A percentile compares a stretch with the other conserved stretches of the same genome.
These are phyloP conservation scores for Timema podura DNA, from an alignment of 2,888 invertebrate genomes.

Conservation along the genomic window DNA sequence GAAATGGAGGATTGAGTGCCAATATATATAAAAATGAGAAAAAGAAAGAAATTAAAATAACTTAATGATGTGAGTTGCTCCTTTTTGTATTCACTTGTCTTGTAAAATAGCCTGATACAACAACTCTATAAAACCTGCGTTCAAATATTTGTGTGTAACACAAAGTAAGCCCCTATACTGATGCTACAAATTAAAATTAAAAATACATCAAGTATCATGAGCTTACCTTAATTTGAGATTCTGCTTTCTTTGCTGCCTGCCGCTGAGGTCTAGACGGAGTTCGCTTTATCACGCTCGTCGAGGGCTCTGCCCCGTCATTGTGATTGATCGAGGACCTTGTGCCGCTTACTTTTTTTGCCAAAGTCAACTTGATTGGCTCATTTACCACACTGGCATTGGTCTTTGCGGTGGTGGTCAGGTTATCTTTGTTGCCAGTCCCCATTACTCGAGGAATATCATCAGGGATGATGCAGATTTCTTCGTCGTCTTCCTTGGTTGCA, in stretches of 20 bases:
- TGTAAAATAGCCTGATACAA: too few species aligned
- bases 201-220: neutral
- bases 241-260: slow-evolving; percentile 35
- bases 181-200: too few species aligned
- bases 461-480: slow-evolving; percentile 41
- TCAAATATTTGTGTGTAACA: too few species aligned
- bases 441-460: slow-evolving; percentile 38
- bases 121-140: too few species aligned
- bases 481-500: slow-evolving; percentile 13
- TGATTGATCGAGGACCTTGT: neutral
- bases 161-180: too few species aligned
- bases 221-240: slow-evolving; percentile 36
- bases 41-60: neutral
- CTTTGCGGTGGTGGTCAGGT: neutral
- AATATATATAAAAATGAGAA: too few species aligned
- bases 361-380: neutral
- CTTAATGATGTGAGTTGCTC: neutral
- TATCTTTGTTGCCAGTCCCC: slow-evolving; percentile 13
- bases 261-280: slow-evolving; percentile 32
- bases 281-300: neutral
- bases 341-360: neutral
- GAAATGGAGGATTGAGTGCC: neutral
- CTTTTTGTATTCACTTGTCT: neutral
- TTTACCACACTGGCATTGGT: neutral
- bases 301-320: slow-evolving; percentile 7